Conservation (phyloP, 2,888 invertebrate genomes). For the Drosophila niveifrons region DNA sequence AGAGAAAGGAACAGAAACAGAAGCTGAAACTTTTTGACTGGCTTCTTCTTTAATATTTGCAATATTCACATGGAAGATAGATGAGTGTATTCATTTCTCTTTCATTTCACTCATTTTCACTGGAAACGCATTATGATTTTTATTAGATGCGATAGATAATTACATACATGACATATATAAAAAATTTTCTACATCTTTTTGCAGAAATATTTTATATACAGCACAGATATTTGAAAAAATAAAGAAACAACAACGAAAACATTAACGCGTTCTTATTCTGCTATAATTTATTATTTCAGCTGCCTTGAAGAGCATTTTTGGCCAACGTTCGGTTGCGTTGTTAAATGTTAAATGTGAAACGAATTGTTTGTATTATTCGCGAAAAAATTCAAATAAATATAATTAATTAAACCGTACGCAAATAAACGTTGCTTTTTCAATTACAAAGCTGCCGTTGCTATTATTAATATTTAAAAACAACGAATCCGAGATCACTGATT, state of each 20-base stretch:
- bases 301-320: constrained; percentile 69
- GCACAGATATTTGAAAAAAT: constrained; percentile 17
- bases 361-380: constrained; percentile 25
- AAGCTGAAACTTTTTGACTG: constrained; percentile 24
- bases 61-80: constrained; percentile 40
- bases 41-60: constrained; percentile 45
- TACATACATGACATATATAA: background rate
- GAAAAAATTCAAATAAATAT: constrained; percentile 27
- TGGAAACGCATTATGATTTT: constrained; percentile 63
- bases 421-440: constrained; percentile 32
- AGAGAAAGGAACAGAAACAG: constrained; percentile 22
- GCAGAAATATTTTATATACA: constrained; percentile 1
- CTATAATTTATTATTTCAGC: constrained; percentile 69
- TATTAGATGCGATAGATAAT: constrained; percentile 49
- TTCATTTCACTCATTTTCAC: constrained; percentile 53
- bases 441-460: constrained; percentile 40
- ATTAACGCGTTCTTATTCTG: constrained; percentile 30
- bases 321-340: constrained; percentile 35
- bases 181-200: constrained; percentile 6
- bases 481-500: constrained; percentile 14
- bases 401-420: constrained; percentile 38
- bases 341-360: constrained; percentile 17
- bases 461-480: constrained; percentile 49
- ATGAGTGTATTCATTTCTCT: constrained; percentile 42
- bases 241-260: too few species aligned